Percentiles rank a stretch among this genome's conserved stretches.
These are phyloP conservation scores for Microcebus tavaratra DNA, from an alignment of 2,113 vertebrate genomes.

Conservation along the genomic window DNA sequence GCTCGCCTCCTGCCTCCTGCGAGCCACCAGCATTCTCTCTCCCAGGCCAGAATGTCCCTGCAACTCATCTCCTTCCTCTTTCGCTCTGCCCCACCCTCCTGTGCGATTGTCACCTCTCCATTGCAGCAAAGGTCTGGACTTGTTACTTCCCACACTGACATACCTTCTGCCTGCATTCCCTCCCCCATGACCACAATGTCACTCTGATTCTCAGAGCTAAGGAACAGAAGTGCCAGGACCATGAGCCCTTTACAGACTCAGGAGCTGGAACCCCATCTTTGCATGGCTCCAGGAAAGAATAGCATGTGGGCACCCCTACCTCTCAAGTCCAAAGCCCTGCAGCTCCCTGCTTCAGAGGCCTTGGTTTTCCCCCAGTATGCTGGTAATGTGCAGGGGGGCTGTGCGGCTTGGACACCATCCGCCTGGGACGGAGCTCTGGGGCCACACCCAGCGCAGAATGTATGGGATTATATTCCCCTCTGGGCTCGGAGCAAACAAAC, in stretches of 20 bases:
- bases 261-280: background rate
- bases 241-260: background rate
- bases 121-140: background rate
- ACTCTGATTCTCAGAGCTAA: background rate
- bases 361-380: fast-evolving
- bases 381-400: background rate
- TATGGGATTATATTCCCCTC: background rate
- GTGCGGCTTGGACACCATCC: background rate
- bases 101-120: background rate
- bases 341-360: background rate
- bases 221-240: background rate
- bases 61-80: background rate
- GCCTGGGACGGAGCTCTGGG: too few species aligned
- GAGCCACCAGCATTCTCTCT: background rate
- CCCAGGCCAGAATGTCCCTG: background rate
- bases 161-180: background rate
- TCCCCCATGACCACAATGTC: background rate
- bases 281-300: background rate
- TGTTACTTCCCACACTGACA: background rate
- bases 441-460: background rate
- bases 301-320: background rate
- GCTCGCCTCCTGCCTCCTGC: background rate
- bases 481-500: background rate
- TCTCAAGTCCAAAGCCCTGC: background rate
- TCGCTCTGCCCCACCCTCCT: background rate